These are phyloP conservation scores for Platerodrilus igneus DNA, from an alignment of 2,888 invertebrate species.

Conservation along the genomic window DNA sequence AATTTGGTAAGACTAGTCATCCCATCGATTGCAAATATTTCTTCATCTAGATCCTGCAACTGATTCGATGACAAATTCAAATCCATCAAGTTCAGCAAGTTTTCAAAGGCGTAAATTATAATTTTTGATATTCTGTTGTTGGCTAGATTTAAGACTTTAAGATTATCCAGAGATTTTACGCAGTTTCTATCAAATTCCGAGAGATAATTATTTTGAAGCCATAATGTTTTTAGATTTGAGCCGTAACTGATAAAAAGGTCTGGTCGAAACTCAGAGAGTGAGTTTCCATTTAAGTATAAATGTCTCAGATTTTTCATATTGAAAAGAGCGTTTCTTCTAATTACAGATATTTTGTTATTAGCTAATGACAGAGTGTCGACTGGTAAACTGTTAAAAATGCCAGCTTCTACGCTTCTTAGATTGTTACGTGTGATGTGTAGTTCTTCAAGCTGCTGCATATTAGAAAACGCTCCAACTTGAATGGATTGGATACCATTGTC, in stretches of 20 bases:
- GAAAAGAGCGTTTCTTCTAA: slow-evolving; percentile 9
- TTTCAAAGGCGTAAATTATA: slow-evolving; percentile 8
- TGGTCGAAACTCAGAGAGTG: slow-evolving; percentile 9
- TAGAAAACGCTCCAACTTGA: slow-evolving; percentile 7
- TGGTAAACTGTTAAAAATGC: slow-evolving; percentile 9
- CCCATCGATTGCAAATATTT: slow-evolving; percentile 7
- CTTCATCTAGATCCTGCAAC: slow-evolving; percentile 5
- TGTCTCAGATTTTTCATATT: slow-evolving; percentile 7
- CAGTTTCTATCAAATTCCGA: slow-evolving; percentile 9
- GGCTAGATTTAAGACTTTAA: slow-evolving; percentile 11
- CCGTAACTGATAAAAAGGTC: slow-evolving; percentile 6
- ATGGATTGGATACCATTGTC: slow-evolving; percentile 2
- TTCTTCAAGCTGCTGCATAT: background rate
- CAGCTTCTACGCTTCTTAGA: slow-evolving; percentile 1
- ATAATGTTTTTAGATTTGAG: slow-evolving; percentile 3
- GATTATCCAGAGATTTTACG: slow-evolving; percentile 11
- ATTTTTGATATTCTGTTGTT: slow-evolving; percentile 10
- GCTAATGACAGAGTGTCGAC: slow-evolving; percentile 7
- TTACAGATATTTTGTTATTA: slow-evolving; percentile 6
- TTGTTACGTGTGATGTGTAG: slow-evolving; percentile 2
- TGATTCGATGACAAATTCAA: slow-evolving; percentile 11
- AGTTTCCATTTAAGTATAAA: slow-evolving; percentile 12
- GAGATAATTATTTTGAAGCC: slow-evolving; percentile 10
- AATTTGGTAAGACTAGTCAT: slow-evolving; percentile 8
- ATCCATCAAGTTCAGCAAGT: slow-evolving; percentile 7